Evolutionary conservation across 2,888 invertebrate genomes (phyloP).

Genomic region (Andrena hattorfiana): DNA sequence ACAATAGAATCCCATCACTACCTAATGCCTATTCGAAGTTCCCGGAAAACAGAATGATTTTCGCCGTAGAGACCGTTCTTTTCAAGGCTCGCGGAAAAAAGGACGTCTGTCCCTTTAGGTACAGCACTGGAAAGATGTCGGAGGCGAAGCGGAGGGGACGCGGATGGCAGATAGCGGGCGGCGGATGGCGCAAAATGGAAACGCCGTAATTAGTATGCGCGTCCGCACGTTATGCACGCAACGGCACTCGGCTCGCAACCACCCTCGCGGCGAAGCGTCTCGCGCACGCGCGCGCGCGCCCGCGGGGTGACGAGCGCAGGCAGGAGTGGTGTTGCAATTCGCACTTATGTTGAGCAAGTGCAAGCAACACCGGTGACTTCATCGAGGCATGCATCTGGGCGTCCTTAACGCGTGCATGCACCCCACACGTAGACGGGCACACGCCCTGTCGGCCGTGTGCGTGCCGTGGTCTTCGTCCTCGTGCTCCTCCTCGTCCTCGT

Average conservation of each 20-base stretch:
- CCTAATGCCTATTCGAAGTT: not conserved
- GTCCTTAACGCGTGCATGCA: conserved; percentile 66
- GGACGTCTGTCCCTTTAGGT: conserved; percentile 31
- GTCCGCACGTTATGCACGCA: conserved; percentile 82
- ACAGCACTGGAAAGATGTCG: conserved; percentile 48
- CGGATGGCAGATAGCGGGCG: conserved; percentile 42
- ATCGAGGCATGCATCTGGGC: conserved; percentile 77
- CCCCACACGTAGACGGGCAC: conserved; percentile 13
- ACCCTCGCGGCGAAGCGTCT: conserved; percentile 49
- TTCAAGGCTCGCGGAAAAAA: conserved; percentile 14
- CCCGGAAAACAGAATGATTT: not conserved
- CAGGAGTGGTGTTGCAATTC: conserved; percentile 89
- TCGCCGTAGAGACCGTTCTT: conserved; percentile 14
- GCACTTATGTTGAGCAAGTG: conserved; percentile 89
- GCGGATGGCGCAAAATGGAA: conserved; percentile 78
- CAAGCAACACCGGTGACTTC: conserved; percentile 81
- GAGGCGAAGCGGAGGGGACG: conserved; percentile 35
- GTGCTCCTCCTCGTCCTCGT: conserved; percentile 26
- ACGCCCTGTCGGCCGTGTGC: conserved; percentile 52
- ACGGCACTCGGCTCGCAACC: conserved; percentile 74
- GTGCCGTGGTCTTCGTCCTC: conserved; percentile 45
- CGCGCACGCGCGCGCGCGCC: conserved; percentile 15
- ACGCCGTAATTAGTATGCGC: conserved; percentile 84
- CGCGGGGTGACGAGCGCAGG: conserved; percentile 84
- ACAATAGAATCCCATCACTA: not conserved